Conservation (phyloP, 2,113 vertebrate genomes). For the Martes martes region DNA sequence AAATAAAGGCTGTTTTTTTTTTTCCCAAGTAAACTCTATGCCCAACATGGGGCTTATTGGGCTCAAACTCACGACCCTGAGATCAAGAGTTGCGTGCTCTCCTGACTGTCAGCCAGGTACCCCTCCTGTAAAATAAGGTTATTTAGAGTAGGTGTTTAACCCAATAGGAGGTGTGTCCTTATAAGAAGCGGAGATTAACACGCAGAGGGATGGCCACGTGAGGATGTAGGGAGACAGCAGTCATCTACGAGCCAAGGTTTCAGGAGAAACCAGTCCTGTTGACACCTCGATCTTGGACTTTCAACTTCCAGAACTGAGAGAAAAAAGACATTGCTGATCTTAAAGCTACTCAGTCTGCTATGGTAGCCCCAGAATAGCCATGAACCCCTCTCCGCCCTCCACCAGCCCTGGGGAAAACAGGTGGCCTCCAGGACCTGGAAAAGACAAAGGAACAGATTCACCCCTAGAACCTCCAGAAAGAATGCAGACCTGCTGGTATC, state of each 20-base stretch:
- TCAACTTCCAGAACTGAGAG: neutral
- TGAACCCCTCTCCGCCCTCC: neutral
- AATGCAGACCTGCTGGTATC: neutral
- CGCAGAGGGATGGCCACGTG: neutral
- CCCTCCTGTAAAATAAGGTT: neutral
- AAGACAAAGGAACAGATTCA: neutral
- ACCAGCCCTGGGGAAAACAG: neutral
- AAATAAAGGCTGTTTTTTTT: neutral
- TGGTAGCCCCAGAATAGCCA: neutral
- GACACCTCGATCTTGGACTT: neutral
- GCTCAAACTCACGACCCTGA: neutral
- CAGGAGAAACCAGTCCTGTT: neutral
- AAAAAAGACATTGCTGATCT: neutral
- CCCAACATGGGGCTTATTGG: neutral
- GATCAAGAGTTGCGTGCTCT: neutral
- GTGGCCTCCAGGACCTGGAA: neutral
- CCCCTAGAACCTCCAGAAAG: neutral
- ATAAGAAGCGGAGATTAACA: neutral
- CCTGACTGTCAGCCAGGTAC: neutral
- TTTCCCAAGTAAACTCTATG: neutral
- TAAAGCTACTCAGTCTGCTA: neutral
- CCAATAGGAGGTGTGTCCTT: neutral
- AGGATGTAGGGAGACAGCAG: neutral
- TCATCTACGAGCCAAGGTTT: neutral
- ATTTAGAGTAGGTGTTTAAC: neutral